Evolutionary conservation across 2,888 invertebrate species (phyloP).

Genomic region (Lasioglossum malachurum): DNA sequence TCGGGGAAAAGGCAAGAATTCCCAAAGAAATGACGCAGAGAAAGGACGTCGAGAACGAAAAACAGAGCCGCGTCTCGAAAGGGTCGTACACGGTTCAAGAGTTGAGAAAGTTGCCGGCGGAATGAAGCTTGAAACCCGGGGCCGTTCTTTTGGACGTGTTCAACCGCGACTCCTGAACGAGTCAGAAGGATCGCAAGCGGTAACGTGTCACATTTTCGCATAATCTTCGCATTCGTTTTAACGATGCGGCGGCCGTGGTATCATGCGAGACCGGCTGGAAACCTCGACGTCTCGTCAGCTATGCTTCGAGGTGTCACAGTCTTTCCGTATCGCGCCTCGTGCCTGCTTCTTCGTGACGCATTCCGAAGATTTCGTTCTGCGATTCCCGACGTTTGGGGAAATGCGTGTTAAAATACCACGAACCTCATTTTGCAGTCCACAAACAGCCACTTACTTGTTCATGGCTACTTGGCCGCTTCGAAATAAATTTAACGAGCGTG

Average conservation of each 20-base stretch:
- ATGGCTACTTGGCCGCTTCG: background rate
- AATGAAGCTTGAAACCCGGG: slow-evolving; percentile 45
- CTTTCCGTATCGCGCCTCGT: background rate
- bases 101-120: slow-evolving; percentile 51
- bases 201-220: slow-evolving; percentile 59
- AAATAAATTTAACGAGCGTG: background rate
- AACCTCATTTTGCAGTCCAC: background rate
- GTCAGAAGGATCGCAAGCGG: slow-evolving; percentile 13
- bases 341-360: slow-evolving; percentile 23
- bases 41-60: background rate
- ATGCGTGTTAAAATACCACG: background rate
- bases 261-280: slow-evolving; percentile 27
- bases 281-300: slow-evolving; percentile 23
- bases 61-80: slow-evolving; percentile 29
- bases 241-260: slow-evolving; percentile 30
- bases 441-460: background rate
- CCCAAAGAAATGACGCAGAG: slow-evolving; percentile 15
- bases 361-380: slow-evolving; percentile 25
- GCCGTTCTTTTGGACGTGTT: slow-evolving; percentile 30
- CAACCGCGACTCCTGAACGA: slow-evolving; percentile 24
- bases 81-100: slow-evolving; percentile 43
- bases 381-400: slow-evolving; percentile 16
- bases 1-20: background rate
- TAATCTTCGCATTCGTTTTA: slow-evolving; percentile 66
- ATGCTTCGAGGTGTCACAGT: slow-evolving; percentile 21